Conservation (phyloP, 2,113 vertebrate genomes). For the Pseudorasbora parva region DNA sequence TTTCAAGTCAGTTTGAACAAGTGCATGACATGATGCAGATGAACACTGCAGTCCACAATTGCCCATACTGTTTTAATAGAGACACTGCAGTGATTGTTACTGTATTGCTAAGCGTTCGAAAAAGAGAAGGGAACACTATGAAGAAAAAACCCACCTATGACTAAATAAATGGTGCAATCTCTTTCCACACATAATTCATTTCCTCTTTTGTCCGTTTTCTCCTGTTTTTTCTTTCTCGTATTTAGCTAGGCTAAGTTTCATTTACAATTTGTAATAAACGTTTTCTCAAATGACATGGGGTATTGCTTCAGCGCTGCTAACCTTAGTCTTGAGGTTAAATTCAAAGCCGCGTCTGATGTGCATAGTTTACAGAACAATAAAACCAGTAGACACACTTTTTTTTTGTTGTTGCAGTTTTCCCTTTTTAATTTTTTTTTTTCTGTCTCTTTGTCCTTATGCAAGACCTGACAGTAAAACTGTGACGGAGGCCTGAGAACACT, state of each 20-base stretch:
- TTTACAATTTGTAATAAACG: slow-evolving; percentile 56
- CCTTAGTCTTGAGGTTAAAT: slow-evolving; percentile 44
- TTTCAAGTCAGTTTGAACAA: slow-evolving; percentile 47
- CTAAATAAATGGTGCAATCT: slow-evolving; percentile 51
- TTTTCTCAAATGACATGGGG: slow-evolving; percentile 42
- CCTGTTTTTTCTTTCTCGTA: slow-evolving; percentile 36
- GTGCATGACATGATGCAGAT: slow-evolving; percentile 34
- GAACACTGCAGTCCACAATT: slow-evolving; percentile 6
- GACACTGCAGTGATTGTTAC: slow-evolving; percentile 59
- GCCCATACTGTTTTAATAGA: slow-evolving; percentile 73
- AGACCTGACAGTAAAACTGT: slow-evolving; percentile 55
- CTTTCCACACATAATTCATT: slow-evolving; percentile 11
- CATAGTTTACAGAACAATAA: slow-evolving; percentile 52
- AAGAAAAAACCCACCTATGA: background rate
- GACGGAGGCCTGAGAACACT: slow-evolving; percentile 56
- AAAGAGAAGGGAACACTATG: slow-evolving; percentile 42
- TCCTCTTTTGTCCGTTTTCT: background rate
- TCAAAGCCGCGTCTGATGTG: slow-evolving; percentile 46
- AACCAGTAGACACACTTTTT: slow-evolving; percentile 36
- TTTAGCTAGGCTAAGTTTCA: slow-evolving; percentile 55
- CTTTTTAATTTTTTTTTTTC: slow-evolving; percentile 10
- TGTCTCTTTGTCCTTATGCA: slow-evolving; percentile 1
- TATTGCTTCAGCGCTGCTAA: slow-evolving; percentile 29
- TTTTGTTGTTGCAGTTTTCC: background rate
- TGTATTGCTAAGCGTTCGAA: slow-evolving; percentile 57